Evolutionary conservation across 2,113 vertebrate species (phyloP).

Genomic region (Sorex fumeus): DNA sequence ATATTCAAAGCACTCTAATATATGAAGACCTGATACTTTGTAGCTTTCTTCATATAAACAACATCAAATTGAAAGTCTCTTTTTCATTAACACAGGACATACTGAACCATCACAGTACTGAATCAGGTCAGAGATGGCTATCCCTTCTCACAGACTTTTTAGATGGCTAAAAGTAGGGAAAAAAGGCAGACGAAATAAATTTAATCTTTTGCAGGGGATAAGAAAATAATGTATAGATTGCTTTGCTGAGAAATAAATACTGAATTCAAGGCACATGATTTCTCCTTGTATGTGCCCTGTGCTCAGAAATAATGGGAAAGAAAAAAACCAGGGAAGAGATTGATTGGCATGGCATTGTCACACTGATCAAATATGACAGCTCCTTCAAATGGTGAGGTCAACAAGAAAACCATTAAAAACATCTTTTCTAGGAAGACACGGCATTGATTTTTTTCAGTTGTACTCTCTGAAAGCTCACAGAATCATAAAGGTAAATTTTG

Average conservation of each 20-base stretch:
- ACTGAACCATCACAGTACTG: neutral
- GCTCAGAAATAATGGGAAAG: slow-evolving; percentile 24
- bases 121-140: neutral
- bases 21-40: neutral
- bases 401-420: slow-evolving; percentile 47
- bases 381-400: neutral
- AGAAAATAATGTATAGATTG: neutral
- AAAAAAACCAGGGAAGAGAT: neutral
- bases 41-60: neutral
- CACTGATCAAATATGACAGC: slow-evolving; percentile 40
- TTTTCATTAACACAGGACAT: neutral
- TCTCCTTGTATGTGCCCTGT: neutral
- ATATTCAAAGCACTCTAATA: neutral
- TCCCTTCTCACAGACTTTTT: neutral
- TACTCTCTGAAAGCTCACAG: neutral
- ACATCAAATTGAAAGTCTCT: neutral
- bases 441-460: slow-evolving; percentile 12
- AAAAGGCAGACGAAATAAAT: neutral
- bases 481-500: neutral
- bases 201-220: neutral
- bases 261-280: neutral
- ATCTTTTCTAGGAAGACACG: slow-evolving; percentile 16
- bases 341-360: neutral
- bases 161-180: neutral
- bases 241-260: slow-evolving; percentile 28